Evolutionary conservation across 2,888 invertebrate genomes (phyloP).

Genomic region (Halictus quadricinctus): DNA sequence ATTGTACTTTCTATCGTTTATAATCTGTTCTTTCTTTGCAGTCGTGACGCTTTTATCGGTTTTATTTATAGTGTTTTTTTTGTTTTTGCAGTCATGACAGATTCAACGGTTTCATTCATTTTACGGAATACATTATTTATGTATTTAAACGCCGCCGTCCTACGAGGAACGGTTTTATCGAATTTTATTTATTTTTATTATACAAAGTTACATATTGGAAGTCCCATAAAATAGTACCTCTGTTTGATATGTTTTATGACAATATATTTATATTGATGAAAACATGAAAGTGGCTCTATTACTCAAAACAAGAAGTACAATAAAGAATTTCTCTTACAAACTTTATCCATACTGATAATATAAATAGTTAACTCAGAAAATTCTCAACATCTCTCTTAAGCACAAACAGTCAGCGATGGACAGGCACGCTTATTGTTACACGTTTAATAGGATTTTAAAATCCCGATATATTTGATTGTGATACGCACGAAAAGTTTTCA

Average conservation of each 20-base stretch:
- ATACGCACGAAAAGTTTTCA: not conserved
- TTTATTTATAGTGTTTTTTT: too few species aligned
- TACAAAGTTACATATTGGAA: not conserved
- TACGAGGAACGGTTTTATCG: not conserved
- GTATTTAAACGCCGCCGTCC: not conserved
- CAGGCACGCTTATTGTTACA: too few species aligned
- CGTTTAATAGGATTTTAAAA: too few species aligned
- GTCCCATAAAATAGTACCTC: not conserved
- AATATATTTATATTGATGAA: not conserved
- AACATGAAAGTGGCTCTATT: too few species aligned
- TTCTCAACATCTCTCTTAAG: too few species aligned
- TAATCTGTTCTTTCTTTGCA: too few species aligned
- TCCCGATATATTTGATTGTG: too few species aligned
- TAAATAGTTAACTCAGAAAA: not conserved
- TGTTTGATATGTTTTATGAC: not conserved
- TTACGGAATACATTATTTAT: not conserved
- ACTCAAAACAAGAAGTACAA: not conserved
- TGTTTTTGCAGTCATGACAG: not conserved
- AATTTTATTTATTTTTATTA: not conserved
- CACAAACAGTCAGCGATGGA: too few species aligned
- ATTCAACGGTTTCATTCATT: not conserved
- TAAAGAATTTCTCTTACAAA: not conserved
- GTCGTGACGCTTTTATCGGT: not conserved
- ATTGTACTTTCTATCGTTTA: not conserved
- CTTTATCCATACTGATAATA: not conserved